Conservation (phyloP, 2,797 vertebrate species). For the Neosilurus hyrtlii region DNA sequence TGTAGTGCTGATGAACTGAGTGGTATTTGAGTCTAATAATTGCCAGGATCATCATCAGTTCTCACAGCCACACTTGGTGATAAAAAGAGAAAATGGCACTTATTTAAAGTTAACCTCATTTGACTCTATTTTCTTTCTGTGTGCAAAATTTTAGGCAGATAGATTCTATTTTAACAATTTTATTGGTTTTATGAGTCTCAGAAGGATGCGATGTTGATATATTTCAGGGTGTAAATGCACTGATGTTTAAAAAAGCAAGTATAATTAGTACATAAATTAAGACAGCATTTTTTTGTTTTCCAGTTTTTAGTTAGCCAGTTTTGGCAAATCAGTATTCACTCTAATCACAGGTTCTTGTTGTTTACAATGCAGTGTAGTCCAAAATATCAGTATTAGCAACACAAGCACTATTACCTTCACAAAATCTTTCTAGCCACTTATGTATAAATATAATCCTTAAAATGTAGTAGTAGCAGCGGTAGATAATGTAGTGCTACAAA, state of each 20-base stretch:
- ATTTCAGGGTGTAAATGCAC: too few species aligned
- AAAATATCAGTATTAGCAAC: too few species aligned
- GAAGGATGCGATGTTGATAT: too few species aligned
- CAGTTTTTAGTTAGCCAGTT: not conserved
- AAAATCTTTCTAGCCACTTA: not conserved
- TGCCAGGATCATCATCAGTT: conserved; percentile 23
- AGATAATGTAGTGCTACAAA: not conserved
- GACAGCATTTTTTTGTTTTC: too few species aligned
- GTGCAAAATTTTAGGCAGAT: too few species aligned
- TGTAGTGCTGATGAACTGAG: not conserved
- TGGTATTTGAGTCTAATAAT: conserved; percentile 31
- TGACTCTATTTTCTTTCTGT: too few species aligned
- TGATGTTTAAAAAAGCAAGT: too few species aligned
- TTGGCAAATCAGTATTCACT: not conserved
- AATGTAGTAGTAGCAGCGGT: not conserved
- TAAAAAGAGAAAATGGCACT: too few species aligned
- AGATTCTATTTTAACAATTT: too few species aligned
- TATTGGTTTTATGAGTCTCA: too few species aligned
- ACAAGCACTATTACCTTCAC: not conserved
- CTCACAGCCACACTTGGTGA: not conserved
- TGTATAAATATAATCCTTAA: not conserved
- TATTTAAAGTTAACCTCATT: too few species aligned
- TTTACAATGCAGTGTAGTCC: not conserved
- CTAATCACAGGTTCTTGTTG: not conserved
- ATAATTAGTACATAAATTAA: too few species aligned